phyloP scores from a whole-genome alignment of 2,888 invertebrate genomes.

The Thecophora atra region DNA sequence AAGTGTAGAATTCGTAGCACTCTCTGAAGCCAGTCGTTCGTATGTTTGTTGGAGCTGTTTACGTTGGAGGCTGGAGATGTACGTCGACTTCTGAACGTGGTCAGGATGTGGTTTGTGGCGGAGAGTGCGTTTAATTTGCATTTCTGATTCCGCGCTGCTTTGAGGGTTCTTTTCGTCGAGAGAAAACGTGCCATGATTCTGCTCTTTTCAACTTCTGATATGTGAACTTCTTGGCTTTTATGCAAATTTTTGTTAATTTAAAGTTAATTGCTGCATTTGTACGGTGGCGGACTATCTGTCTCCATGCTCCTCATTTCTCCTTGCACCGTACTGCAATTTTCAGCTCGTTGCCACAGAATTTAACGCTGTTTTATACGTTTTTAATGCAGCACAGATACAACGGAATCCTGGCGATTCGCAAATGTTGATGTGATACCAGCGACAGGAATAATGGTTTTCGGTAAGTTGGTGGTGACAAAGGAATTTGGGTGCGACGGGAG shows the following conservation, averaged over 20 bases:
- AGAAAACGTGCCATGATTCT: neutral
- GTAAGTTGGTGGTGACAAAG: conserved; percentile 65
- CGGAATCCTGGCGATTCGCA: conserved; percentile 77
- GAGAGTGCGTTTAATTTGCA: conserved; percentile 52
- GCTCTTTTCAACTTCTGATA: conserved; percentile 45
- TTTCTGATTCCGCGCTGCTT: conserved; percentile 51
- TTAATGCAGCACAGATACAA: conserved; percentile 70
- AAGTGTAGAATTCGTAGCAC: no score
- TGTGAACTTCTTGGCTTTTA: conserved; percentile 37
- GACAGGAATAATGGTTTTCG: conserved; percentile 86
- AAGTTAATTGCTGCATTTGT: conserved; percentile 18
- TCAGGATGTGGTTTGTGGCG: conserved; percentile 27
- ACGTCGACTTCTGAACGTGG: conserved; percentile 22
- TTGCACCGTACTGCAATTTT: conserved; percentile 33
- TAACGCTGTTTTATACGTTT: neutral
- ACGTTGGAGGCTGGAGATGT: conserved; percentile 23
- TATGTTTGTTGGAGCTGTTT: neutral
- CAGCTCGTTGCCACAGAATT: neutral
- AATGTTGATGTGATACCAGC: conserved; percentile 80
- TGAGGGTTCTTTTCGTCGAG: neutral
- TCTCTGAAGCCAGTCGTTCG: no score
- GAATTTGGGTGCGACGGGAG: no score
- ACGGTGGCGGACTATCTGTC: no score
- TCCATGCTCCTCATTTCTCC: neutral
- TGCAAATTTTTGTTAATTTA: conserved; percentile 36